Base-by-base conservation (phyloP, 2,797 vertebrate species). In the Liparis tanakae region DNA sequence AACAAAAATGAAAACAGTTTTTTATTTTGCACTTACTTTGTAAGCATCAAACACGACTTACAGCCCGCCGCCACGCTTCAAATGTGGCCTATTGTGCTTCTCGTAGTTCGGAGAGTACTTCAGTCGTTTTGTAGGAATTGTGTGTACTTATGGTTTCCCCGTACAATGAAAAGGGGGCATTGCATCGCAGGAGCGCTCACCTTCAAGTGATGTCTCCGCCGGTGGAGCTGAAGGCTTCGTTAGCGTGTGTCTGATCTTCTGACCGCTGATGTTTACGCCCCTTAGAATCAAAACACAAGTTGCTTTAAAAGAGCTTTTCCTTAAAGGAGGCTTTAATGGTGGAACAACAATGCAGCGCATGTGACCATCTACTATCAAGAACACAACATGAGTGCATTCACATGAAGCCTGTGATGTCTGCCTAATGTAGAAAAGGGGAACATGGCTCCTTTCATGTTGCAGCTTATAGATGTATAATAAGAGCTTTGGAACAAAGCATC, bases 401-500 rank as follows among this genome's bases (percentile, higher is more conserved):
- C 7, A 39, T 56, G 46, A 53, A 71, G 59, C 25, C 60, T 64
- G 54, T 53, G 33, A 72, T 41, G 61, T 41, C 22, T 51, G 36
- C 37, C 64, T 58, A 50, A 68, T 46, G 58, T 22, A 33, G 34
- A 13, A 77, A 46, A 68, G 59, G 39, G 74, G 64, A 65, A 78
- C 71, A 74, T 17, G 25, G 6, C 20, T 60, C 30, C 53, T 80
- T 76, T 80, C 13, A 75, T 68, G 70, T 61, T 8, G 15, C 41
- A 43, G 15, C 37, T n/a, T 60, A 61, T 33, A 55, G 36, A 63
- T 56, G 44, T 55, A 22, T n/a, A 18, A 62, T 43, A 18, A 44
- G 59, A 54, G 66, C 70, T 82, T 56, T 72, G 46, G 60, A 78
- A 76, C 53, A 75, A 62, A 70, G 70, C 67, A 48, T 37, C 33